Base-by-base conservation (phyloP, 1,140 invertebrate genomes). In the Argopecten irradians region DNA sequence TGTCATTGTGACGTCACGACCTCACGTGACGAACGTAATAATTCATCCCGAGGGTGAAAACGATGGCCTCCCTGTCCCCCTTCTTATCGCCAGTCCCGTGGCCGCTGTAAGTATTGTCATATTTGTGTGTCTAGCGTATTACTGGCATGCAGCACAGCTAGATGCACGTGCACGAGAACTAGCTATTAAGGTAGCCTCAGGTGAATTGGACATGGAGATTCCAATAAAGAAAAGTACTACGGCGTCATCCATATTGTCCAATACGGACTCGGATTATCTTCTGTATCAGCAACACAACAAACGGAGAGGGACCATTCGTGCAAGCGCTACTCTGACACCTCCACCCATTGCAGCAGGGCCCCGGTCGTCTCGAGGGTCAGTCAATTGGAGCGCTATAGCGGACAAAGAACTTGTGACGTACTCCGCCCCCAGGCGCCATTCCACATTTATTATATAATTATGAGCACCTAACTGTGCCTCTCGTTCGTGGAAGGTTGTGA, bases 401-500 rank as follows among this genome's bases (percentile, higher is more conserved):
- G 92, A 93, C 86, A 90, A 92, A 34, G 92, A 92, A 55, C 41
- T 92, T 33, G 71, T 93, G 16, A 90, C 85, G 33, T 85, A 89
- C 35, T 89, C 90, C 19, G 87, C 91, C 16, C 90, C 92, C 22
- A 55, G 92, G 86, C 85, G 92, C 85, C 92, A 93, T 91, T 93
- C 92, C 87, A 93, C 92, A 11, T 93, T 93, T 86, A 91, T 93
- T 33, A 88, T 93, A 82, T 93, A 55, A 90, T 85, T 82, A n/a
- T 11, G 22, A 28, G 55, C 55, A 71, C 55, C 55, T 71, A 8
- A n/a, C 55, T 71, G 55, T 3, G 22, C 55, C 55, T 71, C 55
- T 71, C 55, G 55, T 71, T 71, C 55, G 55, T 28, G 55, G 55
- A 71, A 71, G 55, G 55, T 71, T 71, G 55, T 71, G 55, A 71